These are phyloP conservation scores for Xerus rutilus DNA, from an alignment of 2,797 vertebrate species.

Conservation along the genomic window DNA sequence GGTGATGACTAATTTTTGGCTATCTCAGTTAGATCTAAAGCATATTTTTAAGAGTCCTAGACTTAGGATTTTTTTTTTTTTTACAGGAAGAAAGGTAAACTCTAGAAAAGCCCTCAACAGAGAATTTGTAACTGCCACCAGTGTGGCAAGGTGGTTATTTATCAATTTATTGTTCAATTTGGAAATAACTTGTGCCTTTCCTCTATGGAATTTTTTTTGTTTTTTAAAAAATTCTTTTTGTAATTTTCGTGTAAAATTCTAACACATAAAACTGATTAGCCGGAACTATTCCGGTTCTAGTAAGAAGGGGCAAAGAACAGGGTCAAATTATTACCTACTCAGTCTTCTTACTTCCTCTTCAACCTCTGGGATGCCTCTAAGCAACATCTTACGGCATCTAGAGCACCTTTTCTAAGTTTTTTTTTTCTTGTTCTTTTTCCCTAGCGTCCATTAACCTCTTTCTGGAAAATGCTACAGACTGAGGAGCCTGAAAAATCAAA, in stretches of 20 bases:
- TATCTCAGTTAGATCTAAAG: constrained; percentile 12
- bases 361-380: neutral
- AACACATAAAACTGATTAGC: neutral
- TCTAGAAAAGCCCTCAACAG: neutral
- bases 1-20: neutral
- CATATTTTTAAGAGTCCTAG: neutral
- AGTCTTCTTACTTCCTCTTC: neutral
- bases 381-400: neutral
- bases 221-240: constrained; percentile 27
- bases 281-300: constrained; percentile 18
- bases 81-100: neutral
- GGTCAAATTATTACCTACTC: neutral
- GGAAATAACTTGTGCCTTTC: constrained; percentile 30
- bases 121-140: constrained; percentile 27
- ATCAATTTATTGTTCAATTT: neutral
- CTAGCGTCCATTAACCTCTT: neutral
- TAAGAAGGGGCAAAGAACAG: constrained; percentile 6
- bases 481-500: constrained; percentile 26
- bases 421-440: neutral
- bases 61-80: neutral
- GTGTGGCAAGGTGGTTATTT: neutral
- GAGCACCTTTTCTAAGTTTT: neutral
- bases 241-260: constrained; percentile 30
- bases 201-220: neutral
- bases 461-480: neutral